These are phyloP conservation scores for Dipodomys merriami DNA, from an alignment of 2,113 vertebrate genomes.

Conservation along the genomic window DNA sequence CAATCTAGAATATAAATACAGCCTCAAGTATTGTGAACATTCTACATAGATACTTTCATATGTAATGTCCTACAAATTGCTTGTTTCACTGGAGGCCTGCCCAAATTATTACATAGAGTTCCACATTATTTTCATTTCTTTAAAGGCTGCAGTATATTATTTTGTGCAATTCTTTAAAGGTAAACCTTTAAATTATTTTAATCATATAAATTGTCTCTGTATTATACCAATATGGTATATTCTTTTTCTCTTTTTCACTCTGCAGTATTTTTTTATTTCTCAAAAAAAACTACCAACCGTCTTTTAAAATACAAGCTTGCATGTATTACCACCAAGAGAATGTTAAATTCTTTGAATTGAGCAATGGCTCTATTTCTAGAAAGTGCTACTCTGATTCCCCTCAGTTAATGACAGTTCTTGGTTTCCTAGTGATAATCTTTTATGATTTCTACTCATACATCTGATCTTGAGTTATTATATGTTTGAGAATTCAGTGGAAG, in stretches of 20 bases:
- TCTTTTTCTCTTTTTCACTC: not conserved
- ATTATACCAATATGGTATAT: not conserved
- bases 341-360: no score
- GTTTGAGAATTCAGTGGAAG: no score
- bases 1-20: not conserved
- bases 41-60: not conserved
- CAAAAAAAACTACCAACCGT: not conserved
- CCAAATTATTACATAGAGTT: not conserved
- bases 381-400: no score
- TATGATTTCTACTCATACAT: no score
- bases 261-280: conserved; percentile 14
- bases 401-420: no score
- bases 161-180: not conserved
- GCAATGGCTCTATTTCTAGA: no score
- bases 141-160: not conserved
- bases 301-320: not conserved
- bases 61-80: not conserved
- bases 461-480: no score
- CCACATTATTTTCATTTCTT: not conserved
- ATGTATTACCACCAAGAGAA: not conserved
- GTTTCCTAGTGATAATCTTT: no score
- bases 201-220: not conserved
- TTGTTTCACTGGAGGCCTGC: not conserved
- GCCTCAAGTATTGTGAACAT: not conserved
- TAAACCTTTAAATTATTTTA: not conserved